These are phyloP conservation scores for Monarcha castaneiventris DNA, from an alignment of 2,113 vertebrate genomes.

Conservation along the genomic window DNA sequence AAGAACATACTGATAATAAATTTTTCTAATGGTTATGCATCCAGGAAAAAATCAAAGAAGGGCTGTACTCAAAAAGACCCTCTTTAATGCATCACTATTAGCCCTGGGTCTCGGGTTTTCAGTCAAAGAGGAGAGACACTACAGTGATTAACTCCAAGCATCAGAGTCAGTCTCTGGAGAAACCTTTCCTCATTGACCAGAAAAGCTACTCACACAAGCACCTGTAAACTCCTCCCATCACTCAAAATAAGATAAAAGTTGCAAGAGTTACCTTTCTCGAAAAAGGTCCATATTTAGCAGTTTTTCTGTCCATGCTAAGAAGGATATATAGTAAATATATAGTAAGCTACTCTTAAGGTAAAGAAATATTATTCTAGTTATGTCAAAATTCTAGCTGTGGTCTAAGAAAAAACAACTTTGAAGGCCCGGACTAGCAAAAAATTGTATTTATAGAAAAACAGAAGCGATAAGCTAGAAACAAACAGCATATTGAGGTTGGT, in stretches of 20 bases:
- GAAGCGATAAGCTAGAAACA: neutral
- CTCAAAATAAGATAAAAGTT: neutral
- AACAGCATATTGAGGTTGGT: neutral
- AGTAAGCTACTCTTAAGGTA: neutral
- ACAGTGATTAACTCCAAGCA: neutral
- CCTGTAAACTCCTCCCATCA: neutral
- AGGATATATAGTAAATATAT: neutral
- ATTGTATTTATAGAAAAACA: neutral
- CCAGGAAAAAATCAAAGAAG: neutral
- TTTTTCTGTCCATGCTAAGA: neutral
- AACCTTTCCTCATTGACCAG: neutral
- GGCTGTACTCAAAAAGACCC: neutral
- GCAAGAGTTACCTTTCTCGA: neutral
- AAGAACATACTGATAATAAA: neutral
- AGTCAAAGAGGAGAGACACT: neutral
- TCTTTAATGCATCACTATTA: neutral
- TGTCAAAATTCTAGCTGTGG: neutral
- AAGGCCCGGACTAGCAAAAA: neutral
- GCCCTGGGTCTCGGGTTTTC: neutral
- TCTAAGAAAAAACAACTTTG: neutral
- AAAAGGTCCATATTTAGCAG: neutral
- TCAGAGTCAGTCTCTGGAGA: neutral
- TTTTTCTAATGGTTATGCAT: neutral
- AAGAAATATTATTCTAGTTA: neutral
- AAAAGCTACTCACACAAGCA: neutral